These are phyloP conservation scores for Rhamnusium bicolor DNA, from an alignment of 2,888 invertebrate genomes.

Conservation along the genomic window DNA sequence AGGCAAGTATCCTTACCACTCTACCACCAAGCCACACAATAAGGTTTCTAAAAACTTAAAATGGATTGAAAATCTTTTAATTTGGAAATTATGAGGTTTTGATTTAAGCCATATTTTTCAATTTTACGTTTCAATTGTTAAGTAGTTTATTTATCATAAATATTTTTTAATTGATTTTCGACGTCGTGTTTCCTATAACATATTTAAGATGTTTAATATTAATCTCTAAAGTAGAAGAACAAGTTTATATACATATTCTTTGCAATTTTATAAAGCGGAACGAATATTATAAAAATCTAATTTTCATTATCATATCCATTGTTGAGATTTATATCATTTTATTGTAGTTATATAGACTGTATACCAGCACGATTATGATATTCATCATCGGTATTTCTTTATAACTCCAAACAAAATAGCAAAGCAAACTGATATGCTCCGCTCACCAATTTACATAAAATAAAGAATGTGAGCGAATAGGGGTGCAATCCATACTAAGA, in stretches of 20 bases:
- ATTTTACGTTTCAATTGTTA: too few species aligned
- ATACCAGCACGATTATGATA: conserved; percentile 45
- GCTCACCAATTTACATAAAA: conserved; percentile 55
- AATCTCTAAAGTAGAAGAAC: neutral
- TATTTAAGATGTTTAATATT: too few species aligned
- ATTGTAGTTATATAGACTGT: conserved; percentile 25
- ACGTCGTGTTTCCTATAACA: too few species aligned
- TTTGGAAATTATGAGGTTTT: too few species aligned
- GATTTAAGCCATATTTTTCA: too few species aligned
- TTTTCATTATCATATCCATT: conserved; percentile 12
- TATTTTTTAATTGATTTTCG: neutral
- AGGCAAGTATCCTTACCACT: too few species aligned
- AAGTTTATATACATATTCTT: neutral
- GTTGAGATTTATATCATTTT: conserved; percentile 21
- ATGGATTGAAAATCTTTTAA: too few species aligned
- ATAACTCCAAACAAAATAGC: conserved; percentile 52
- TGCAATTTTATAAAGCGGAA: neutral
- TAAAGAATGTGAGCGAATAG: conserved; percentile 44
- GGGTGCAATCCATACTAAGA: neutral
- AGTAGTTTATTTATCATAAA: too few species aligned
- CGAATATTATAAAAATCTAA: neutral
- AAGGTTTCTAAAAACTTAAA: too few species aligned
- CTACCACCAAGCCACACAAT: too few species aligned
- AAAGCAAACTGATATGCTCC: conserved; percentile 52
- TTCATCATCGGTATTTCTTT: conserved; percentile 44